Evolutionary conservation across 2,888 invertebrate species (phyloP).

Genomic region (Horisme vitalbata): DNA sequence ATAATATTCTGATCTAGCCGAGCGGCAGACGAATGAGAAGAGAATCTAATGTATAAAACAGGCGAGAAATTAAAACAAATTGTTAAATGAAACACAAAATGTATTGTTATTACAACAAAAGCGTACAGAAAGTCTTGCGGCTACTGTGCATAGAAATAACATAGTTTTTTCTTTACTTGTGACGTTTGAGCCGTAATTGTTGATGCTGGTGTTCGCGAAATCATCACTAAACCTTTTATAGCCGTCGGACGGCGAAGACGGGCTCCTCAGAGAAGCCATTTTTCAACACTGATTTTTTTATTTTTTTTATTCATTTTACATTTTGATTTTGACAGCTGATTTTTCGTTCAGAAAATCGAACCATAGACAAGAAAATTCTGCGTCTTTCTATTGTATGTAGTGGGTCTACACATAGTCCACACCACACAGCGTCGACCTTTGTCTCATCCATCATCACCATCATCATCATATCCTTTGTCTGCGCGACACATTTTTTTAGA

Average conservation of each 20-base stretch:
- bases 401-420: no score
- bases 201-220: slow-evolving; percentile 79
- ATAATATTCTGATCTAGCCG: slow-evolving; percentile 48
- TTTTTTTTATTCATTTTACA: slow-evolving; percentile 18
- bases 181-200: slow-evolving; percentile 85
- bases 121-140: slow-evolving; percentile 67
- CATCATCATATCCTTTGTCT: no score
- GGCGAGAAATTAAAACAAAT: slow-evolving; percentile 70
- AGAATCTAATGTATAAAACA: slow-evolving; percentile 44
- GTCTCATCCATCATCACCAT: no score
- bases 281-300: slow-evolving; percentile 64
- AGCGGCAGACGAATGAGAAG: slow-evolving; percentile 35
- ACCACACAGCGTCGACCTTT: no score
- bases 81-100: slow-evolving; percentile 68
- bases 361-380: no score
- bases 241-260: slow-evolving; percentile 84
- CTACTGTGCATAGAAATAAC: slow-evolving; percentile 75
- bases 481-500: no score
- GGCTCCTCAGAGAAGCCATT: slow-evolving; percentile 82
- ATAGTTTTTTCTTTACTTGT: slow-evolving; percentile 81
- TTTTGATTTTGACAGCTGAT: slow-evolving; percentile 20
- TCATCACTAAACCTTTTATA: slow-evolving; percentile 86
- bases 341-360: background rate
- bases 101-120: slow-evolving; percentile 76
- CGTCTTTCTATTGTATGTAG: no score